Evolutionary conservation across 2,113 vertebrate genomes (phyloP), one percentile per base, ranked within the genome.

Genomic region (Monopterus albus): DNA sequence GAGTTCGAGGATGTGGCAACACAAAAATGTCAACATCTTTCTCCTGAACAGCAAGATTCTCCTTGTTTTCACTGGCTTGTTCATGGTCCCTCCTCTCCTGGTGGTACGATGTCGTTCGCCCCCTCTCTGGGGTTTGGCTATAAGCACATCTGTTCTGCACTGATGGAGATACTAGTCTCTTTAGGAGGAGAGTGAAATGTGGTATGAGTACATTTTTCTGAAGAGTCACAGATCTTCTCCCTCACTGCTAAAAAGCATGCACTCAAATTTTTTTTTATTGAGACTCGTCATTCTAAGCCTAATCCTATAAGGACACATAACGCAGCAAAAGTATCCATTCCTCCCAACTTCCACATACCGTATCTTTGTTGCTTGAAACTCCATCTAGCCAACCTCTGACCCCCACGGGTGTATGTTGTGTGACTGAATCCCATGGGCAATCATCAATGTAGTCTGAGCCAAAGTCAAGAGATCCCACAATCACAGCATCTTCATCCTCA

Each of bases 11-110:
- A 59, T 92, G 84, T 58, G 95, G 94, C 81, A 95, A 74, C 0
- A 55, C 83, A 84, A 96, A 95, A 2, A 82, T 47, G 0, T 91
- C 85, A 13, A 89, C 84, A 9, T 87, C 89, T 72, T 87, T 91
- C 28, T 66, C 68, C 2, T 58, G 74, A 73, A 47, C 82, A 6
- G 81, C 49, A 3, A 90, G 25, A 63, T 98, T 96, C 71, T 97
- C 95, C 91, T 97, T 95, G 91, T 96, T 94, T 84, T 94, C 89
- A 29, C 20, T 66, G 60, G 86, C 85, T 70, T 85, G 57, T 11
- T 82, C 73, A 2, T 29, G 71, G 28, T 63, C 61, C 35, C 69
- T 87, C 47, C 82, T 83, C 78, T 89, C 90, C 5, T 69, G 62
- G 14, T 23, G 73, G 25, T 72, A 70, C 39, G 40, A 78, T 3